A percentile compares a stretch with the other conserved stretches of the same genome.
phyloP scores from a whole-genome alignment of 2,797 vertebrate species.

The Salmo trutta region DNA sequence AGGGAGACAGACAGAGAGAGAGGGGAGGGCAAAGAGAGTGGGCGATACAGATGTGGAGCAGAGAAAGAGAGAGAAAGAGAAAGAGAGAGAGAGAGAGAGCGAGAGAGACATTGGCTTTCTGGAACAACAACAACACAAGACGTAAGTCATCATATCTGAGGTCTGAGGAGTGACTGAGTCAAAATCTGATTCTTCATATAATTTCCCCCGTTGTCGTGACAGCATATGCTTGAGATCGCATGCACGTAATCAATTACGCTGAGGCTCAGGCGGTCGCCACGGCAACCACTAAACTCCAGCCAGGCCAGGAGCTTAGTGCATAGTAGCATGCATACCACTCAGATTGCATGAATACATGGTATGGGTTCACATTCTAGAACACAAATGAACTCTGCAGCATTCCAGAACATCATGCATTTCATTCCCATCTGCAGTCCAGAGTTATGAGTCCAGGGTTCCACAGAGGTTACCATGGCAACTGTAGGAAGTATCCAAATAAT shows the following conservation, averaged over 20 bases:
- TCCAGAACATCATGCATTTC: not conserved
- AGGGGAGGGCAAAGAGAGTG: no score
- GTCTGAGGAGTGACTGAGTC: no score
- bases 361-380: not conserved
- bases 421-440: constrained; percentile 22
- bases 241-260: constrained; percentile 13
- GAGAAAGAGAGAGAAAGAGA: no score
- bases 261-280: constrained; percentile 30
- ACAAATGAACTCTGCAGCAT: constrained; percentile 23
- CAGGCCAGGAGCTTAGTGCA: no score
- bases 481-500: constrained; percentile 22
- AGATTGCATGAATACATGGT: not conserved
- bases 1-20: no score
- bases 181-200: constrained; percentile 6
- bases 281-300: constrained; percentile 15
- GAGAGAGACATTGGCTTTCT: constrained; percentile 12
- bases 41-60: no score
- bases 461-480: constrained; percentile 41
- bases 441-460: constrained; percentile 24
- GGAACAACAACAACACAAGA: not conserved
- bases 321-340: no score
- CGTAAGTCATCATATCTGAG: not conserved
- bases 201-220: not conserved
- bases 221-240: not conserved
- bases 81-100: no score